phyloP scores from a whole-genome alignment of 2,113 vertebrate genomes.

The Promerops cafer region DNA sequence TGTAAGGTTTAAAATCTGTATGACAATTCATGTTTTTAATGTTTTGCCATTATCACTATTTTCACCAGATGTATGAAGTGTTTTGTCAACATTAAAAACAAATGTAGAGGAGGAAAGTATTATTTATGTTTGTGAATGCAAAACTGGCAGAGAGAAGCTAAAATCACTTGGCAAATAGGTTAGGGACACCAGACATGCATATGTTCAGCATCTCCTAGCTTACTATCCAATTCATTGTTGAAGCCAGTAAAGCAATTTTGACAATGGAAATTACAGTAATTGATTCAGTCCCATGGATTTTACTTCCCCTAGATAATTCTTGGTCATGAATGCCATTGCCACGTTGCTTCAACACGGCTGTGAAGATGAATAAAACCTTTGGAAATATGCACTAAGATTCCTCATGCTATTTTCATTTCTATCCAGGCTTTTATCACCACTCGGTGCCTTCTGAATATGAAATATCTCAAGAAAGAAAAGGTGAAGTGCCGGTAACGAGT shows the following conservation, averaged over 20 bases:
- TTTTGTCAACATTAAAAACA: not conserved
- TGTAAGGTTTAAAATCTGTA: not conserved
- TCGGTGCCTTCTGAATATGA: not conserved
- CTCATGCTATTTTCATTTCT: not conserved
- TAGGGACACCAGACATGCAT: constrained; percentile 7
- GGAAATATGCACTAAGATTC: not conserved
- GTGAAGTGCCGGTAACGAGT: not conserved
- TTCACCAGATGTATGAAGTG: not conserved
- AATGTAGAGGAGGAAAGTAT: not conserved
- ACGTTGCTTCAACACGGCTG: not conserved
- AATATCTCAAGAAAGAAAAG: not conserved
- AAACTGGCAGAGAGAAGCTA: constrained; percentile 3
- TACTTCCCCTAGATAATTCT: not conserved
- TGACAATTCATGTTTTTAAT: not conserved
- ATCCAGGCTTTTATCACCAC: not conserved
- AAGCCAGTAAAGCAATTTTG: constrained; percentile 23
- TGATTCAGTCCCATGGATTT: not conserved
- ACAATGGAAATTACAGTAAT: not conserved
- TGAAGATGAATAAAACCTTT: not conserved
- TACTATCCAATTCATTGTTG: not conserved
- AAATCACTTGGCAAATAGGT: constrained; percentile 6
- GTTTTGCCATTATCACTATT: not conserved
- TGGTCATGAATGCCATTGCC: not conserved
- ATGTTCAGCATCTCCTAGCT: not conserved
- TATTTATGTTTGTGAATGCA: not conserved